Conservation (phyloP, 2,113 vertebrate genomes). For the Zosterops borbonicus region DNA sequence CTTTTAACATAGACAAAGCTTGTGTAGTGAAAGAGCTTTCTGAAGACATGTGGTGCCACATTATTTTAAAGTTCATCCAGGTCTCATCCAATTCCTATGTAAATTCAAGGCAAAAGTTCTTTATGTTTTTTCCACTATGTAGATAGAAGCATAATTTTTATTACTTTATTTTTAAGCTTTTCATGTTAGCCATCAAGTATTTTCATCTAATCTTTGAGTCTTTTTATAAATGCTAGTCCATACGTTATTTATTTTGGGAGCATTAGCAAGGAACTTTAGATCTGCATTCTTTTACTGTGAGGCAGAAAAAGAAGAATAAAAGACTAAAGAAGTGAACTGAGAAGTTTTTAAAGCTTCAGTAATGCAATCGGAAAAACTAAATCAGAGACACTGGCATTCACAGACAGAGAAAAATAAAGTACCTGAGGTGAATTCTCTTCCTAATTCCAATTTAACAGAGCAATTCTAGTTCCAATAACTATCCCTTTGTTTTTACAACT, state of each 20-base stretch:
- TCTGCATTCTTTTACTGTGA: not conserved
- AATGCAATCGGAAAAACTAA: not conserved
- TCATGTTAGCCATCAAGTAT: not conserved
- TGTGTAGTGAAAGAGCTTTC: not conserved
- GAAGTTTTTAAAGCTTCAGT: not conserved
- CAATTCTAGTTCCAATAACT: not conserved
- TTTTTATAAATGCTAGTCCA: not conserved
- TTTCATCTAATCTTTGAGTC: not conserved
- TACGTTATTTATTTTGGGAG: not conserved
- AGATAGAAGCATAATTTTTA: not conserved
- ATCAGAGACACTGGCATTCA: not conserved
- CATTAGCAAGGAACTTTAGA: not conserved
- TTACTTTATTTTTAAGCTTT: not conserved
- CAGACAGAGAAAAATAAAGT: not conserved
- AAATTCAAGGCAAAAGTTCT: not conserved
- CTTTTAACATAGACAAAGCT: not conserved
- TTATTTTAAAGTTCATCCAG: conserved; percentile 13
- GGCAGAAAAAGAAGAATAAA: not conserved
- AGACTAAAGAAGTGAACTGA: not conserved
- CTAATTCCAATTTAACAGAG: not conserved
- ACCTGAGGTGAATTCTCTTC: not conserved
- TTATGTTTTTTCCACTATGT: not conserved
- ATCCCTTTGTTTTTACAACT: not conserved
- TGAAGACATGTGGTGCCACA: not conserved
- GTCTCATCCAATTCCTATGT: not conserved